Base-by-base conservation (phyloP, 2,888 invertebrate genomes). In the Biston stratarius region DNA sequence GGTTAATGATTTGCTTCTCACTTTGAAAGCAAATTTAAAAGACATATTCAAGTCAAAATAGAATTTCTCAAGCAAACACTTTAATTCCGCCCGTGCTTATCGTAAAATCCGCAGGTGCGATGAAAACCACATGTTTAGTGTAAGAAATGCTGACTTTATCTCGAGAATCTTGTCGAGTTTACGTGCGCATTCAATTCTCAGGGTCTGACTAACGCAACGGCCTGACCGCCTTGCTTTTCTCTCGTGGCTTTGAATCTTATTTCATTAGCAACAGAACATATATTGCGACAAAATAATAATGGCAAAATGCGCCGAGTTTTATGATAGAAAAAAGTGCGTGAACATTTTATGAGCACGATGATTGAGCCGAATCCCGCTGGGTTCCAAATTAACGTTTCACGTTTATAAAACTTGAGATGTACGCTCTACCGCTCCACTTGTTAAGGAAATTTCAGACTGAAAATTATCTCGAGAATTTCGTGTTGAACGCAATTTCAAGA, bases 301-400 rank as follows among this genome's bases (percentile, higher is more conserved):
- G 64, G 56, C 61, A 52, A 62, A 59, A 69, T 61, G 52, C 66
- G 53, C 61, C 67, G 68, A 70, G 70, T 75, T 73, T 74, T 73
- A 73, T 70, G 71, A 67, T 67, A 64, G 67, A 74, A 79, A 81
- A 80, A 78, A 74, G 67, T 79, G 71, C 61, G 66, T 68, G 73
- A 76, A 75, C 63, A 79, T 81, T 75, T 78, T 75, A 78, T 72
- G 70, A 57, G 71, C 56, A 70, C 72, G 80, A 82, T 82, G 84
- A 83, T 85, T 82, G 84, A 82, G 80, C 78, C 73, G 74, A 78
- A 81, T 74, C 79, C 78, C 73, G 74, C 74, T 74, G 81, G 67
- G 79, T 64, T 74, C 79, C 72, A 79, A 83, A 85, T 85, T 82
- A 84, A 83, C 79, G 78, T 75, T 66, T 64, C 63, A 56, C 67